These are phyloP conservation scores for Oxyruncus cristatus DNA, from an alignment of 2,113 vertebrate genomes.

Conservation along the genomic window DNA sequence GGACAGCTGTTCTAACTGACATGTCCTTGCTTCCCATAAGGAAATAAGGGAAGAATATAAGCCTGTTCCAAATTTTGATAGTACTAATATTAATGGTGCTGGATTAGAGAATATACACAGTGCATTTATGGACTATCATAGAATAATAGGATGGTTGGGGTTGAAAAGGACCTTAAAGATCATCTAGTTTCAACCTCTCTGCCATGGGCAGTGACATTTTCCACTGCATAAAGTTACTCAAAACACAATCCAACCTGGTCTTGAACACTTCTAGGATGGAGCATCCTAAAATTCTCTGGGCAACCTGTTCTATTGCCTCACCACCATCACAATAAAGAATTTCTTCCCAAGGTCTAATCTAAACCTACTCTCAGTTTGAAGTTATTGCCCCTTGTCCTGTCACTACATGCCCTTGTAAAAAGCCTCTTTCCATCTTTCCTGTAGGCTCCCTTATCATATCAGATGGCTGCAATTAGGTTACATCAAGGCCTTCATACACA, in stretches of 20 bases:
- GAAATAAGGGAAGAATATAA: rapidly evolving
- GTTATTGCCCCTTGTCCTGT: neutral
- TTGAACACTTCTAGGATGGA: neutral
- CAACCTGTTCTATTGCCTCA: rapidly evolving
- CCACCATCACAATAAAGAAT: neutral
- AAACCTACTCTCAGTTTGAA: neutral
- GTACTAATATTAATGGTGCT: neutral
- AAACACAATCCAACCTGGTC: neutral
- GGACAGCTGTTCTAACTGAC: neutral
- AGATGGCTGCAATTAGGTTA: neutral
- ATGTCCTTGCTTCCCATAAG: neutral
- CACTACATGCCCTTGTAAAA: neutral
- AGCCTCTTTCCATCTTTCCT: neutral
- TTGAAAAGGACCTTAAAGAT: neutral
- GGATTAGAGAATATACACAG: neutral
- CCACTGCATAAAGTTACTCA: neutral
- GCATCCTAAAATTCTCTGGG: neutral
- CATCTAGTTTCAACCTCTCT: neutral
- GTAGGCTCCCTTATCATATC: neutral
- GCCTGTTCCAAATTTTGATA: neutral
- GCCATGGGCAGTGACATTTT: neutral
- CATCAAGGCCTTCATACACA: neutral
- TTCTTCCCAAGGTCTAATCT: neutral
- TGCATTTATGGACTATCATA: neutral
- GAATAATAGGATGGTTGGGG: neutral